Evolutionary conservation across 1,140 invertebrate species (phyloP).

Genomic region (Leptinotarsa lineolata): DNA sequence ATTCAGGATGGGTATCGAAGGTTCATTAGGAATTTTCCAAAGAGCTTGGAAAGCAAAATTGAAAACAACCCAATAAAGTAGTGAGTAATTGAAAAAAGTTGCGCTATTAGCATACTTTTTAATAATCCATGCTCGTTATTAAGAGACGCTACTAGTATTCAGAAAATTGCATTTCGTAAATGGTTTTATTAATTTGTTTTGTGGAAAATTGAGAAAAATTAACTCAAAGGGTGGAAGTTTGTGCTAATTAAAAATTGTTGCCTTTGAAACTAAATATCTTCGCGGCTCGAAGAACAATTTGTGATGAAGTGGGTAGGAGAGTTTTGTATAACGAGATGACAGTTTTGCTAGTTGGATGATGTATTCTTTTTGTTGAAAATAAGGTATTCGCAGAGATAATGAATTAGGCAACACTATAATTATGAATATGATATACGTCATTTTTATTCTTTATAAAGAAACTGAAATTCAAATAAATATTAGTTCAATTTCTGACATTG

Average conservation of each 20-base stretch:
- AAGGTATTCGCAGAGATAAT: too few relatives aligned
- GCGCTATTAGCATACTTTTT: constrained; percentile 22
- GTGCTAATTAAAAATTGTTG: constrained; percentile 25
- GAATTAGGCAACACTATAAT: too few relatives aligned
- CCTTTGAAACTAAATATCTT: constrained; percentile 8
- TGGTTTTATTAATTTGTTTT: constrained; percentile 25
- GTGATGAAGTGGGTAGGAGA: not conserved
- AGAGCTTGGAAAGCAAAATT: not conserved
- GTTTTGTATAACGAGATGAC: not conserved
- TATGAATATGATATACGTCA: too few relatives aligned
- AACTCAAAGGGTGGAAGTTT: constrained; percentile 17
- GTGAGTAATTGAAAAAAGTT: constrained; percentile 21
- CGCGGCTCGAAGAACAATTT: not conserved
- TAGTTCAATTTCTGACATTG: too few relatives aligned
- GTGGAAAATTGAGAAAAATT: constrained; percentile 20
- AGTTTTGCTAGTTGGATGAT: not conserved
- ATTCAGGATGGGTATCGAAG: not conserved
- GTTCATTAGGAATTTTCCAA: not conserved
- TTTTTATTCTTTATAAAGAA: too few relatives aligned
- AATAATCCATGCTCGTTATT: constrained; percentile 20
- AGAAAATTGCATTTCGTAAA: constrained; percentile 26
- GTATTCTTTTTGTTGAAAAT: not conserved
- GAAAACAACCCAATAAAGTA: constrained; percentile 1
- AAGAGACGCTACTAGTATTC: constrained; percentile 18
- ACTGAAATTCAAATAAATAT: too few relatives aligned